Evolutionary conservation across 2,113 vertebrate genomes (phyloP).

Genomic region (Prinia subflava): DNA sequence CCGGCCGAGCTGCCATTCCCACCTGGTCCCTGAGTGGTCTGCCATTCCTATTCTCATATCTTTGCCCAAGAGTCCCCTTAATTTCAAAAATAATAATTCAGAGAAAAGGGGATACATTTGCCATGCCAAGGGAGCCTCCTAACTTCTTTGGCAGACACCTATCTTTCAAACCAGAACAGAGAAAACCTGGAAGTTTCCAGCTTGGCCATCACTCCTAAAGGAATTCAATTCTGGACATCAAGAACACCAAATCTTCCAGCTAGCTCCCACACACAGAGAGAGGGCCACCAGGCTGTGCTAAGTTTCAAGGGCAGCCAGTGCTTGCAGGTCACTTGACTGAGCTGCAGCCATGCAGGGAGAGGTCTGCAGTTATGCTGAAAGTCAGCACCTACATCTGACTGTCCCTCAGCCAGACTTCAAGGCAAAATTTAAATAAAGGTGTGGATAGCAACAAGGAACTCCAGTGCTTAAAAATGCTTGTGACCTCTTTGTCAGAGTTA

Average conservation of each 20-base stretch:
- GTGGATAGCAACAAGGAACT: not conserved
- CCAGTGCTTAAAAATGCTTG: not conserved
- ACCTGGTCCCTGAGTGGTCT: fast-evolving
- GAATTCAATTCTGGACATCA: not conserved
- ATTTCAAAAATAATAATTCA: not conserved
- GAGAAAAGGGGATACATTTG: not conserved
- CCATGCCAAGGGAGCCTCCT: not conserved
- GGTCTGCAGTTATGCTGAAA: not conserved
- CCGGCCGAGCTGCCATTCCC: fast-evolving
- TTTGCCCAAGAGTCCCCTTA: not conserved
- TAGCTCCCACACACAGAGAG: not conserved
- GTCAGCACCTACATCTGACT: not conserved
- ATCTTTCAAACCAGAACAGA: not conserved
- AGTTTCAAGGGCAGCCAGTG: slow-evolving; percentile 1
- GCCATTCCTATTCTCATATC: not conserved
- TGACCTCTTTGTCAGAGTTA: not conserved
- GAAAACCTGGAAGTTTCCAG: not conserved
- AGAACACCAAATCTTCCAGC: not conserved
- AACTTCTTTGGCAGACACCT: not conserved
- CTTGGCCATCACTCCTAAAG: not conserved
- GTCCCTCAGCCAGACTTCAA: not conserved
- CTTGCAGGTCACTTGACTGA: not conserved
- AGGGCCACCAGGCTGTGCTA: not conserved
- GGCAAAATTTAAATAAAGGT: slow-evolving; percentile 25
- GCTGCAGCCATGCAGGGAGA: not conserved